Conservation (phyloP, 2,888 invertebrate genomes). For the Cheilosia scutellata region DNA sequence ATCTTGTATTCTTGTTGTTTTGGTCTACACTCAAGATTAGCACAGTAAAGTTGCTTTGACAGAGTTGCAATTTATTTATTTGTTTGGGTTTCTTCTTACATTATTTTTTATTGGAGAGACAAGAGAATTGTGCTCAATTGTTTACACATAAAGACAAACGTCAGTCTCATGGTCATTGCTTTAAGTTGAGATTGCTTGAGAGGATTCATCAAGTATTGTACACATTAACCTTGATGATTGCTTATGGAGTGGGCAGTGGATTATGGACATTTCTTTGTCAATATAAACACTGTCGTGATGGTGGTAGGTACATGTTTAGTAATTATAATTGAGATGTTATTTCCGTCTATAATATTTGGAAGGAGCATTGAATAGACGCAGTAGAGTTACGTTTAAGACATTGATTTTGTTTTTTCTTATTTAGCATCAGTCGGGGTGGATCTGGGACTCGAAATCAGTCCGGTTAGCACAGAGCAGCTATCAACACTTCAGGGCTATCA, state of each 20-base stretch:
- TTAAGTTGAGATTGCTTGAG: constrained; percentile 18
- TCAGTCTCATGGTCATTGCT: constrained; percentile 47
- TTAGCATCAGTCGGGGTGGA: too few species aligned
- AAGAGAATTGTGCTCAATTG: constrained; percentile 46
- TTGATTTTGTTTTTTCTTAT: too few species aligned
- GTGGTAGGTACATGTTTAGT: too few species aligned
- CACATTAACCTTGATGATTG: constrained; percentile 60
- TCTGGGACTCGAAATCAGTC: too few species aligned
- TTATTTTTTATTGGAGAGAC: constrained; percentile 24
- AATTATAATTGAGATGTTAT: too few species aligned
- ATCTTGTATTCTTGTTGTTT: constrained; percentile 35
- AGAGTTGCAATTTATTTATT: constrained; percentile 51
- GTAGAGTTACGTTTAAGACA: too few species aligned
- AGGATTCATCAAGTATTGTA: constrained; percentile 49
- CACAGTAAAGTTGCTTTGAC: constrained; percentile 43
- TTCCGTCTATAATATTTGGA: too few species aligned
- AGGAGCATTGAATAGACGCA: too few species aligned
- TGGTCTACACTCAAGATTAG: constrained; percentile 30
- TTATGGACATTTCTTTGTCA: neutral
- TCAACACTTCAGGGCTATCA: too few species aligned
- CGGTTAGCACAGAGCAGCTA: too few species aligned
- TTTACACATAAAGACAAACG: constrained; percentile 20
- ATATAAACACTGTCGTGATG: neutral
- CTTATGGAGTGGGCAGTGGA: constrained; percentile 25
- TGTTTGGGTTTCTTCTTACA: constrained; percentile 8